These are phyloP conservation scores for Venturia canescens DNA, from an alignment of 1,140 invertebrate species.

Conservation along the genomic window DNA sequence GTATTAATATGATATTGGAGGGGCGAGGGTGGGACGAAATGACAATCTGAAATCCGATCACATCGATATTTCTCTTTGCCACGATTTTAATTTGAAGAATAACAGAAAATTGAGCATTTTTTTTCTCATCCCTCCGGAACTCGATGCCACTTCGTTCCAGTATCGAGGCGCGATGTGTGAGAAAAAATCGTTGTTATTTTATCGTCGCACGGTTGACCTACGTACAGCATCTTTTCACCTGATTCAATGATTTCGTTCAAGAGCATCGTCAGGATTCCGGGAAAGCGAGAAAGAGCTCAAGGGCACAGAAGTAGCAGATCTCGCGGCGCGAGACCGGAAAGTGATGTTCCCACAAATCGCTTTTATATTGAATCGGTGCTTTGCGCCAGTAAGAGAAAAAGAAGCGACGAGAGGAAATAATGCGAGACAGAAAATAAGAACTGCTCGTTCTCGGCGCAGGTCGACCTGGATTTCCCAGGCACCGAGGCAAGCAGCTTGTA, in stretches of 20 bases:
- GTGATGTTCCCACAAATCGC: slow-evolving; percentile 15
- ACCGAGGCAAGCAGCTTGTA: not conserved
- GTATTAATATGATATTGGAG: too few species aligned
- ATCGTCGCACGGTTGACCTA: too few species aligned
- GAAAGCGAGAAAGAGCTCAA: not conserved
- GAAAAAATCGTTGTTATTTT: too few species aligned
- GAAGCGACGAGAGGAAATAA: not conserved
- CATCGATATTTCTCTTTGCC: too few species aligned
- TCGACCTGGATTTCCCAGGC: slow-evolving; percentile 29
- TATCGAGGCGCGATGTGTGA: not conserved
- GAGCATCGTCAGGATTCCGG: not conserved
- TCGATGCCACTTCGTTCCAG: too few species aligned
- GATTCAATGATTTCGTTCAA: not conserved
- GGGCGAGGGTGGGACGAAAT: too few species aligned
- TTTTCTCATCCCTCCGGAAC: too few species aligned
- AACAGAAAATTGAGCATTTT: too few species aligned
- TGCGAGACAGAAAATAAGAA: slow-evolving; percentile 1
- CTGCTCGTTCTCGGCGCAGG: slow-evolving; percentile 5
- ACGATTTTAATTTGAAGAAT: too few species aligned
- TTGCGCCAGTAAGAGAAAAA: slow-evolving; percentile 3
- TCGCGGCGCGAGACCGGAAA: not conserved
- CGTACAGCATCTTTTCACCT: too few species aligned
- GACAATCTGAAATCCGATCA: too few species aligned
- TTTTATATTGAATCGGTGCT: slow-evolving; percentile 26
- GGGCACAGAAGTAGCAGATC: not conserved